Conservation (phyloP, 2,797 vertebrate genomes). For the Natrix natrix region DNA sequence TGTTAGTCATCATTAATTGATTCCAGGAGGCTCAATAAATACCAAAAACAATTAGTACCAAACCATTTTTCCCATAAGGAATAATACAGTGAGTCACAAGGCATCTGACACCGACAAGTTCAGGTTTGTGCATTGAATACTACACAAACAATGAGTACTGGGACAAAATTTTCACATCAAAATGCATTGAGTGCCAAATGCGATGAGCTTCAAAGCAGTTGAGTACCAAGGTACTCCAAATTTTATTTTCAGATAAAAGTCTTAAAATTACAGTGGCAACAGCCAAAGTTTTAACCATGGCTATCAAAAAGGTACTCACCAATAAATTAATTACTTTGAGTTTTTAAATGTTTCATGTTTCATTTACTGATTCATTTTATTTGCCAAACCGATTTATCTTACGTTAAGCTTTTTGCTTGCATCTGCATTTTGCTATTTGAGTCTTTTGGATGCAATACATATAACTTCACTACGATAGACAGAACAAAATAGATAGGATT, state of each 20-base stretch:
- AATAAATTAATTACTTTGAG: background rate
- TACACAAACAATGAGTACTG: background rate
- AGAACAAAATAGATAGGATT: background rate
- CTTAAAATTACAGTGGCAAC: background rate
- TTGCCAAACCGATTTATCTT: background rate
- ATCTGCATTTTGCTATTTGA: background rate
- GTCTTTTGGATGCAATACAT: background rate
- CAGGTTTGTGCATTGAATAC: background rate
- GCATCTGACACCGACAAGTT: background rate
- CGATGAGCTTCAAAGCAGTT: background rate
- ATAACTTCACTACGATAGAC: background rate
- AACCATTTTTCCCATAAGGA: background rate
- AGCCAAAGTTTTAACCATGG: background rate
- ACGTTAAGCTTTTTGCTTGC: background rate
- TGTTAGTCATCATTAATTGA: background rate
- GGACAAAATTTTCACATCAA: background rate
- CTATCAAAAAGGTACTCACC: background rate
- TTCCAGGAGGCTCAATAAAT: background rate
- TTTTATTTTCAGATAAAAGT: background rate
- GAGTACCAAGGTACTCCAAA: background rate
- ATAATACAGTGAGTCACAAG: background rate
- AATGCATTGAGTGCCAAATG: background rate
- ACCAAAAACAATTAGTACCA: background rate
- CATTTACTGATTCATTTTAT: background rate
- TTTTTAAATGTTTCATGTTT: background rate